Evolutionary conservation across 2,113 vertebrate species (phyloP).

Genomic region (Hydrolagus affinis): DNA sequence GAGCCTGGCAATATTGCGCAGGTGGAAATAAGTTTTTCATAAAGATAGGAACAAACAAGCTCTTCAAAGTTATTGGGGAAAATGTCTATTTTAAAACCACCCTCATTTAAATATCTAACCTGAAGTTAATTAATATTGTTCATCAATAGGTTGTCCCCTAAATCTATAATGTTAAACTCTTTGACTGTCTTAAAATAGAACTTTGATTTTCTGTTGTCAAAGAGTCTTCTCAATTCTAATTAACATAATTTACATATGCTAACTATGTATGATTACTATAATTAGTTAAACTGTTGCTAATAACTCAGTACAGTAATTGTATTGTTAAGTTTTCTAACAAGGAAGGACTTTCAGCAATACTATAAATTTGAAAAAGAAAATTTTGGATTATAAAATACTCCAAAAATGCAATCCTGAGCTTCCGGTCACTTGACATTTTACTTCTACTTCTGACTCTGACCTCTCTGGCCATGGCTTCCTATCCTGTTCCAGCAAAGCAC

Average conservation of each 20-base stretch:
- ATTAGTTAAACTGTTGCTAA: constrained; percentile 14
- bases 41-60: neutral
- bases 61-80: neutral
- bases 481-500: no score
- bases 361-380: neutral
- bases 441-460: no score
- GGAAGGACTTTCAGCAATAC: neutral
- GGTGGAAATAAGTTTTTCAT: neutral
- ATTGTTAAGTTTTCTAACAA: neutral
- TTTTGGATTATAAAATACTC: neutral
- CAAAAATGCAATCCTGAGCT: no score
- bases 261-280: neutral
- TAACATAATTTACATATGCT: constrained; percentile 4
- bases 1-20: neutral
- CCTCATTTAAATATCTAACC: constrained; percentile 9
- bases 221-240: neutral
- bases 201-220: neutral
- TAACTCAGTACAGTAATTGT: neutral
- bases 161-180: no score
- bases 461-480: no score
- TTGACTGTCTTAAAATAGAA: constrained; percentile 20
- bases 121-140: constrained; percentile 22
- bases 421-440: no score
- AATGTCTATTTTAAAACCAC: constrained; percentile 5
- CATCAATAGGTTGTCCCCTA: constrained; percentile 9